These are phyloP conservation scores for Cryptus viduatorius DNA, from an alignment of 2,888 invertebrate species.

Conservation along the genomic window DNA sequence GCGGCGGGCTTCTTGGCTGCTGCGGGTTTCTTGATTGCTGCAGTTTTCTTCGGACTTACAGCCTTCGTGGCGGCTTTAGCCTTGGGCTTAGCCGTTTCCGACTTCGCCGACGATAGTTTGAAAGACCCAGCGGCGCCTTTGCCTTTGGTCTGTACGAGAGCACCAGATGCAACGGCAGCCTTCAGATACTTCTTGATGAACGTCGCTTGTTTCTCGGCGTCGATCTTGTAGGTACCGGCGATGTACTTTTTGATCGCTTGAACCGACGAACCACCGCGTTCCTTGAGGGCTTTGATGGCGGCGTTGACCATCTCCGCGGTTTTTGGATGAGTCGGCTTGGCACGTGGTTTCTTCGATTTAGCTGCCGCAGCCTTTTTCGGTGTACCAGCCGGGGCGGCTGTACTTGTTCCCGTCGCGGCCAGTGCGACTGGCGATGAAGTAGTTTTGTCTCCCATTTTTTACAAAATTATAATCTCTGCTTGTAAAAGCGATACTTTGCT, in stretches of 20 bases:
- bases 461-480: background rate
- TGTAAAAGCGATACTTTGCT: conserved; percentile 2
- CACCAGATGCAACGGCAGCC: conserved; percentile 85
- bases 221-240: conserved; percentile 86
- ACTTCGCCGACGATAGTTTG: conserved; percentile 81
- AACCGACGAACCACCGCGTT: conserved; percentile 87
- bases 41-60: conserved; percentile 52
- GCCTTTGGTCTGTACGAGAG: conserved; percentile 86
- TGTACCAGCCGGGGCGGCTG: conserved; percentile 51
- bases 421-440: conserved; percentile 52
- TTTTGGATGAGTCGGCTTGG: conserved; percentile 85
- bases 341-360: conserved; percentile 77
- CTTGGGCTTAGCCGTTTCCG: conserved; percentile 60
- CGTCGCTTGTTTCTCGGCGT: conserved; percentile 86
- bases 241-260: conserved; percentile 88
- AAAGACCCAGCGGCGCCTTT: conserved; percentile 86
- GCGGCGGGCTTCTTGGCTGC: conserved; percentile 20
- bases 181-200: conserved; percentile 88
- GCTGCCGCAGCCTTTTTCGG: conserved; percentile 73
- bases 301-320: conserved; percentile 86
- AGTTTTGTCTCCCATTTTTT: conserved; percentile 41
- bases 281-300: conserved; percentile 86
- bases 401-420: conserved; percentile 32
- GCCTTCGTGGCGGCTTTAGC: conserved; percentile 36
- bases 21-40: conserved; percentile 54